Evolutionary conservation across 1,140 invertebrate genomes (phyloP), one percentile per base, ranked within the genome.

Genomic region (Hypothenemus hampei): DNA sequence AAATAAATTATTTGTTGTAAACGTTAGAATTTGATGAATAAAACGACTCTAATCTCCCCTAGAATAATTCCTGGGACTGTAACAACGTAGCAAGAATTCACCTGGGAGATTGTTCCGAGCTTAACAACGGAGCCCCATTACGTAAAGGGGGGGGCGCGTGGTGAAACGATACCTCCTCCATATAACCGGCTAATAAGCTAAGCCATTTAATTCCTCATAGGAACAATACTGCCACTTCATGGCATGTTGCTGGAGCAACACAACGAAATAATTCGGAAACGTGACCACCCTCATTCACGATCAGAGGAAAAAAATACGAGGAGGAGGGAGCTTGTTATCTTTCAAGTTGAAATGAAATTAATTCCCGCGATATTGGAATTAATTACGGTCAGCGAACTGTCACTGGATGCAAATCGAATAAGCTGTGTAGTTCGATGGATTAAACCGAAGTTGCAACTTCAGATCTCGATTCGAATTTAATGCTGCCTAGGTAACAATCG

Each of bases 121-220:
- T 43, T 33, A n/a, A 52, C 49, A 52, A 52, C 33, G 23, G 23
- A 40, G 29, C 49, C 49, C 39, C 18, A 52, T 52, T 52, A 52
- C 15, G 31, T 52, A 52, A 18, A 39, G 47, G 49, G 37, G n/a
- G n/a, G n/a, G n/a, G n/a, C n/a, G n/a, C n/a, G n/a, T n/a, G n/a
- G n/a, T n/a, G n/a, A n/a, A 52, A 39, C 22, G 37, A 52, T 52
- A 15, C 29, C 35, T 23, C 36, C 39, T 18, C 41, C 43, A 19
- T 18, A 35, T 36, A 52, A 23, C 49, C 22, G 24, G 39, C 41
- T 31, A 36, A 52, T 37, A 43, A 43, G 29, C 37, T 51, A 51
- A 51, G 36, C 33, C 21, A 31, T 51, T 51, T 51, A 21, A 40
- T 51, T 51, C 36, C 48, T 51, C 48, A 51, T 41, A 51, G 48